Percentiles rank a stretch among this genome's conserved stretches.
Evolutionary conservation across 2,113 vertebrate genomes (phyloP).

Genomic region (Salminus brasiliensis): DNA sequence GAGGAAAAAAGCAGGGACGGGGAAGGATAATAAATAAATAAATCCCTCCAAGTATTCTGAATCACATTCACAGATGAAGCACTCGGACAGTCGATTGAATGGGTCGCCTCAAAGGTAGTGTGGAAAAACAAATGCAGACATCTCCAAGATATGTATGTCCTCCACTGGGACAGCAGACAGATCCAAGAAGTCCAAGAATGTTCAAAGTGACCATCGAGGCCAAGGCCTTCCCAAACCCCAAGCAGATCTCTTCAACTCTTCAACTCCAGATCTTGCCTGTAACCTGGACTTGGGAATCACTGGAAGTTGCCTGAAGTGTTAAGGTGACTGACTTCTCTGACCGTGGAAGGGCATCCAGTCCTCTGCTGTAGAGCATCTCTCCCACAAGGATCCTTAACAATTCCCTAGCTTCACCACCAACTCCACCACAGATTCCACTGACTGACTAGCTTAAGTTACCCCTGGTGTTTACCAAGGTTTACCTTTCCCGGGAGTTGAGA

Average conservation of each 20-base stretch:
- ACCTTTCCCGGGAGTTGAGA: slow-evolving; percentile 35
- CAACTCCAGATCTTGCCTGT: too few species aligned
- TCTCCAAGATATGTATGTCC: not conserved
- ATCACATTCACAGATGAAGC: not conserved
- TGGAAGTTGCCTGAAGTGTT: too few species aligned
- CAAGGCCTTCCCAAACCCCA: not conserved
- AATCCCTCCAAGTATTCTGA: not conserved
- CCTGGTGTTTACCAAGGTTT: slow-evolving; percentile 36
- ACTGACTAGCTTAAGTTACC: too few species aligned
- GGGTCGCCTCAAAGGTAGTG: not conserved
- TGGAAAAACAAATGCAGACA: not conserved
- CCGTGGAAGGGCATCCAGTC: too few species aligned
- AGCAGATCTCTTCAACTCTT: too few species aligned
- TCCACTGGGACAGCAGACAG: not conserved
- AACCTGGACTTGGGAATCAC: too few species aligned
- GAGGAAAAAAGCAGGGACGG: not conserved
- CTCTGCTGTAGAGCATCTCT: not conserved
- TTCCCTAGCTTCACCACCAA: not conserved
- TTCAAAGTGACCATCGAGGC: not conserved
- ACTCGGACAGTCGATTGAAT: not conserved
- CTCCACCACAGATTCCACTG: not conserved
- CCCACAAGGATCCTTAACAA: not conserved
- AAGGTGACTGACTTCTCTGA: too few species aligned
- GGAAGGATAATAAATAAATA: too few species aligned
- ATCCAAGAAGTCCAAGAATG: not conserved